Evolutionary conservation across 2,113 vertebrate genomes (phyloP).

Genomic region (Eubucco bourcierii): DNA sequence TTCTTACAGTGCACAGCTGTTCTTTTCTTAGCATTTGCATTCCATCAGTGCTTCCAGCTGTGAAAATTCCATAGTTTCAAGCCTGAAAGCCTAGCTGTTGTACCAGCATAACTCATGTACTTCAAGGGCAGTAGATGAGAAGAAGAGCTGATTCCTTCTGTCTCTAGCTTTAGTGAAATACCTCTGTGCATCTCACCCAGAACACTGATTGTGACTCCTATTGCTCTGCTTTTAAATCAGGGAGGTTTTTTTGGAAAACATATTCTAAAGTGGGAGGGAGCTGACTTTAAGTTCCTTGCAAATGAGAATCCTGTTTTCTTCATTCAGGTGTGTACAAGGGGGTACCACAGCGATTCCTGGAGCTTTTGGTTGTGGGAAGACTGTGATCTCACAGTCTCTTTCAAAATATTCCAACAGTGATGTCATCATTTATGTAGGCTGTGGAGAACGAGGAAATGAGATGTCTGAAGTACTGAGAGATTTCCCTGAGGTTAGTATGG

Average conservation of each 20-base stretch:
- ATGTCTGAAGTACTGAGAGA: slow-evolving; percentile 99
- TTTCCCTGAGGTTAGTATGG: slow-evolving; percentile 91
- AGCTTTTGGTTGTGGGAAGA: slow-evolving; percentile 97
- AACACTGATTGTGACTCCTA: neutral
- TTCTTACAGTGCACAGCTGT: neutral
- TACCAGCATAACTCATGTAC: neutral
- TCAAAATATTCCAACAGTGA: slow-evolving; percentile 99
- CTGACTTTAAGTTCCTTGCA: neutral
- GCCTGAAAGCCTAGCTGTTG: neutral
- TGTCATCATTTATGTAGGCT: slow-evolving; percentile 97
- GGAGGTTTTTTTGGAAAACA: neutral
- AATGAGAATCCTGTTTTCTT: slow-evolving; percentile 40
- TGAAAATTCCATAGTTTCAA: neutral
- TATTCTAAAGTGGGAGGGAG: neutral
- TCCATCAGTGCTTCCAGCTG: neutral
- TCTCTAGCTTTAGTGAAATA: neutral
- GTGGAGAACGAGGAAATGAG: slow-evolving; percentile 96
- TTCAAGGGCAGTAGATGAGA: neutral
- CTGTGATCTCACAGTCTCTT: slow-evolving; percentile 96
- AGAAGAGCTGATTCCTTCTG: neutral
- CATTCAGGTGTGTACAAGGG: slow-evolving; percentile 92
- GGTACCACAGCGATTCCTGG: slow-evolving; percentile 97
- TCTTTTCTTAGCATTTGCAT: neutral
- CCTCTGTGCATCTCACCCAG: neutral
- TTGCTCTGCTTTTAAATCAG: neutral